Evolutionary conservation across 2,888 invertebrate species (phyloP).

Genomic region (Mimumesa dahlbomi): DNA sequence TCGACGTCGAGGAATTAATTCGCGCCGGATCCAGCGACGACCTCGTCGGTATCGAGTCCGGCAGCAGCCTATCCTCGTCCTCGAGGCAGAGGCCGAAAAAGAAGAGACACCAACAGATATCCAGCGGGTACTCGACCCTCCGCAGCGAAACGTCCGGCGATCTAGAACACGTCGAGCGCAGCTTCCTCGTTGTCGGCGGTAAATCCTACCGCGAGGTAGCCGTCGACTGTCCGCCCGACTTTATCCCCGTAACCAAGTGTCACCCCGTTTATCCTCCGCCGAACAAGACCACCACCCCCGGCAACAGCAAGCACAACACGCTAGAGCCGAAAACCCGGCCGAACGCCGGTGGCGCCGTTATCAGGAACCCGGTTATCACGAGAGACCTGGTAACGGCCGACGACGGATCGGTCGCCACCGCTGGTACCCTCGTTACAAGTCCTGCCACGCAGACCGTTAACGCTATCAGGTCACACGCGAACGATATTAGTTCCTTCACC

Average conservation of each 20-base stretch:
- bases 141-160: constrained; percentile 75
- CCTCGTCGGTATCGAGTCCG: constrained; percentile 59
- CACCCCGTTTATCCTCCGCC: constrained; percentile 79
- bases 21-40: constrained; percentile 74
- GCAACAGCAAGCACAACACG: constrained; percentile 64
- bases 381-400: constrained; percentile 12
- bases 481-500: constrained; percentile 37
- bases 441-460: too few species aligned
- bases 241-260: constrained; percentile 75
- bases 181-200: constrained; percentile 70
- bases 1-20: constrained; percentile 70
- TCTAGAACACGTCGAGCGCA: constrained; percentile 58
- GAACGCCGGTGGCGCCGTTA: constrained; percentile 27
- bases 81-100: constrained; percentile 68
- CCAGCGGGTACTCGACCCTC: constrained; percentile 77
- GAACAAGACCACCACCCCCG: constrained; percentile 64
- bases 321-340: constrained; percentile 59
- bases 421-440: too few species aligned
- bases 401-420: constrained; percentile 39
- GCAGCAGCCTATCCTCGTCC: constrained; percentile 54
- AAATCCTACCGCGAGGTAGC: constrained; percentile 76
- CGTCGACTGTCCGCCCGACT: constrained; percentile 78
- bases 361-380: background rate
- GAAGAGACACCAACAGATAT: constrained; percentile 71
- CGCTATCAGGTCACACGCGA: too few species aligned